Conservation (phyloP, 2,113 vertebrate genomes). For the Hemibagrus wyckioides region DNA sequence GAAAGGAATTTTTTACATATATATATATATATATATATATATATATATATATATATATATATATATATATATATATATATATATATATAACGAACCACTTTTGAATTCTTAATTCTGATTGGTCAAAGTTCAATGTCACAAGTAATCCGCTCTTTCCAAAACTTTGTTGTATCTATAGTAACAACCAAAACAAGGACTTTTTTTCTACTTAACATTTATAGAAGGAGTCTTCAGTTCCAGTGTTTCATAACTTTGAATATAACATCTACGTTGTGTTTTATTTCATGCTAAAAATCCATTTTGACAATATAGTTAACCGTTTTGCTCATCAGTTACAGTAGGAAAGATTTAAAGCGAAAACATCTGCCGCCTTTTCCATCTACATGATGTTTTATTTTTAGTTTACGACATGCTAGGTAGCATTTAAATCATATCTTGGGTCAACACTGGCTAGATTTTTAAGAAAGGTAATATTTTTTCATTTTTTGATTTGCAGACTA, state of each 20-base stretch:
- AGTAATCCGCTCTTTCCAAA: too few relatives aligned
- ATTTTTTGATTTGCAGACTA: background rate
- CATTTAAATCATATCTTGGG: background rate
- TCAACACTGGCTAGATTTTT: background rate
- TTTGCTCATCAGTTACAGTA: background rate
- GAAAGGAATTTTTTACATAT: background rate
- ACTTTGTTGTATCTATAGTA: too few relatives aligned
- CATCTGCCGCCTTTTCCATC: background rate
- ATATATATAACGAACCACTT: background rate
- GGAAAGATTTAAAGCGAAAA: background rate
- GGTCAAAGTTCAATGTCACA: too few relatives aligned
- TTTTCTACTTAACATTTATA: background rate
- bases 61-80: background rate
- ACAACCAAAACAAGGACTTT: too few relatives aligned
- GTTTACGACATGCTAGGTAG: background rate
- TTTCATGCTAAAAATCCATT: background rate
- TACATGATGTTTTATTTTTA: background rate
- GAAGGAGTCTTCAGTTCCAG: background rate
- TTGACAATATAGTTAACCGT: background rate
- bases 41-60: background rate
- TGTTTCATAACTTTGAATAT: background rate
- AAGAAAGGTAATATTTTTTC: background rate
- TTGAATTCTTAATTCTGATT: too few relatives aligned
- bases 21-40: background rate
- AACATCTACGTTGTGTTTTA: background rate